Percentiles rank a stretch among this genome's conserved stretches.
Evolutionary conservation across 2,888 invertebrate genomes (phyloP).

Genomic region (Dicyrtomina minuta): DNA sequence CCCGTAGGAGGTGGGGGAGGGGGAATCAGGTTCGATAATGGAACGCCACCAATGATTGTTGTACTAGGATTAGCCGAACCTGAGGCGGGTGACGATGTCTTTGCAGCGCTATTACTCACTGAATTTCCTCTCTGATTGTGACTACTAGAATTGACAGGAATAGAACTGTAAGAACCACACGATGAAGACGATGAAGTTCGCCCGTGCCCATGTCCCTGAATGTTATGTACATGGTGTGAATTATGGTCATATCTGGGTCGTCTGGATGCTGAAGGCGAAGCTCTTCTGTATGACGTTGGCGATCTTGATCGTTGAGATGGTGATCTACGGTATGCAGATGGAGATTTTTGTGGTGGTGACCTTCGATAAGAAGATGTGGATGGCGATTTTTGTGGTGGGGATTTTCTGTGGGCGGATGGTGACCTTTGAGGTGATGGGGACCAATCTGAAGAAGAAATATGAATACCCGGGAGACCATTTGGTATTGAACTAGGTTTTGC

Average conservation of each 20-base stretch:
- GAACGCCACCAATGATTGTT: constrained; percentile 31
- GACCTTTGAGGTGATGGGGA: background rate
- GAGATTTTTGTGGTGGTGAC: background rate
- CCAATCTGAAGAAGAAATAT: background rate
- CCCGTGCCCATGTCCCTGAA: background rate
- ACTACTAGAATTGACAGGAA: background rate
- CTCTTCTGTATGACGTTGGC: background rate
- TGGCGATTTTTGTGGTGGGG: background rate
- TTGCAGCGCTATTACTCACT: background rate
- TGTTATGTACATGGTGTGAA: background rate
- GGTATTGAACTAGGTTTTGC: background rate
- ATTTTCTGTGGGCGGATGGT: background rate
- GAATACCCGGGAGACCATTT: background rate
- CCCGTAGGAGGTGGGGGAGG: constrained; percentile 20
- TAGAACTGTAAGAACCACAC: background rate
- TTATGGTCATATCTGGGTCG: background rate
- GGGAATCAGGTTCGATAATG: constrained; percentile 13
- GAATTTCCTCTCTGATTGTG: background rate
- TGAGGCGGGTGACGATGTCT: background rate
- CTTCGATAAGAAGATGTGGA: background rate
- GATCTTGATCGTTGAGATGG: background rate
- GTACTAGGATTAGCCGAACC: constrained; percentile 12
- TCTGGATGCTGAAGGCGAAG: background rate
- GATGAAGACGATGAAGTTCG: background rate
- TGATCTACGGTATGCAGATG: background rate